These are phyloP conservation scores for Caracal caracal DNA, from an alignment of 2,113 vertebrate genomes.

Conservation along the genomic window DNA sequence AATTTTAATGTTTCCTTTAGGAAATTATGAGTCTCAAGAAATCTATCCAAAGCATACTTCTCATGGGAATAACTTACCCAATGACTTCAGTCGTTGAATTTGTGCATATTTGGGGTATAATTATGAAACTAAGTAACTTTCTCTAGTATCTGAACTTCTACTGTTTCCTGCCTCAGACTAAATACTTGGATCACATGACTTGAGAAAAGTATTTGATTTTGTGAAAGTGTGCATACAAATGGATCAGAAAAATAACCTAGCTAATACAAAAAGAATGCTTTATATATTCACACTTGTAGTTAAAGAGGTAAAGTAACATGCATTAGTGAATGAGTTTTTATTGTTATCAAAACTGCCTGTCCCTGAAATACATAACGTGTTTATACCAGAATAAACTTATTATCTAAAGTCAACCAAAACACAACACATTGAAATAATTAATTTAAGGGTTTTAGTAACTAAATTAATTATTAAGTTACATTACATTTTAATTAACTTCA, in stretches of 20 bases:
- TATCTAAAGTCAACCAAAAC: slow-evolving; percentile 8
- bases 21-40: slow-evolving; percentile 8
- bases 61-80: slow-evolving; percentile 41
- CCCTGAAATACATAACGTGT: slow-evolving; percentile 13
- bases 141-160: not conserved
- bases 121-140: slow-evolving; percentile 20
- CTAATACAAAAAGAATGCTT: slow-evolving; percentile 45
- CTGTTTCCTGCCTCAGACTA: not conserved
- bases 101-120: not conserved
- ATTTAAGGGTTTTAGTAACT: not conserved
- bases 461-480: not conserved
- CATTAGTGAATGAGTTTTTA: not conserved
- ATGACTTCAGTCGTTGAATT: not conserved
- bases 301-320: not conserved
- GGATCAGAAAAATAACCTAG: slow-evolving; percentile 50
- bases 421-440: slow-evolving; percentile 22
- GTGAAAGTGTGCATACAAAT: slow-evolving; percentile 46
- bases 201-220: slow-evolving; percentile 36
- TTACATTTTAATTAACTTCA: slow-evolving; percentile 40
- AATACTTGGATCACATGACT: not conserved
- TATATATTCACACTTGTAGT: not conserved
- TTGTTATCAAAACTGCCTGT: slow-evolving; percentile 33
- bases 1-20: slow-evolving; percentile 28
- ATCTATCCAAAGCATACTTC: slow-evolving; percentile 8
- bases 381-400: slow-evolving; percentile 37